phyloP scores from a whole-genome alignment of 2,888 invertebrate genomes.

The Tromatobia lineatoria region DNA sequence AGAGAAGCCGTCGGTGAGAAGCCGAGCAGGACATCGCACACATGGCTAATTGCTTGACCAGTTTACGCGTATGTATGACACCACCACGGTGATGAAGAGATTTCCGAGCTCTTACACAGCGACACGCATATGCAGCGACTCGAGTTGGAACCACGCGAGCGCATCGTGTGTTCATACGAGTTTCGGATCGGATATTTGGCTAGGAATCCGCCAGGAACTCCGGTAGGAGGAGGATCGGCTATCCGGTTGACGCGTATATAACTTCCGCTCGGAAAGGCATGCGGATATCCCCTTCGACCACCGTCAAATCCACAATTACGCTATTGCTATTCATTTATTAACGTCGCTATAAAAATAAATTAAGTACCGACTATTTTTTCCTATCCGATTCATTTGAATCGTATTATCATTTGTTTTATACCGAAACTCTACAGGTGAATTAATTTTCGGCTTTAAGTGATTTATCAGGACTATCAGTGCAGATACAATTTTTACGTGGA shows the following conservation, averaged over 20 bases:
- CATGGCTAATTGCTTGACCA: constrained; percentile 64
- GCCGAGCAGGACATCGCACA: constrained; percentile 55
- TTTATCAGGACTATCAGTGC: no score
- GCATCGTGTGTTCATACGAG: background rate
- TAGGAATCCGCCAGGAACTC: constrained; percentile 23
- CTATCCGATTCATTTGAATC: background rate
- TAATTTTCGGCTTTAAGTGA: no score
- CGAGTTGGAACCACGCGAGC: background rate
- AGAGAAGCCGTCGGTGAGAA: background rate
- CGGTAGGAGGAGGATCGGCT: constrained; percentile 18
- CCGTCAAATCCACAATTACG: background rate
- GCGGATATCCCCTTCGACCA: constrained; percentile 14
- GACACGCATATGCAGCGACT: background rate
- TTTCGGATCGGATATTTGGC: constrained; percentile 44
- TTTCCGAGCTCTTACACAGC: background rate
- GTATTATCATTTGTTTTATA: background rate
- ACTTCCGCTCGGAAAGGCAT: constrained; percentile 27
- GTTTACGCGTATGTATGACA: constrained; percentile 52
- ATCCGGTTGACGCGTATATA: constrained; percentile 19
- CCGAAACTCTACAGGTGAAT: no score
- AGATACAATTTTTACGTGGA: no score
- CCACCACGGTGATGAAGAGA: constrained; percentile 59
- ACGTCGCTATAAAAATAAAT: background rate
- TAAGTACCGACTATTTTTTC: background rate
- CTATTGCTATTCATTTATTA: constrained; percentile 19